Evolutionary conservation across 2,797 vertebrate species (phyloP), one percentile per base, ranked within the genome.

Genomic region (Gadopsis bispinosus): DNA sequence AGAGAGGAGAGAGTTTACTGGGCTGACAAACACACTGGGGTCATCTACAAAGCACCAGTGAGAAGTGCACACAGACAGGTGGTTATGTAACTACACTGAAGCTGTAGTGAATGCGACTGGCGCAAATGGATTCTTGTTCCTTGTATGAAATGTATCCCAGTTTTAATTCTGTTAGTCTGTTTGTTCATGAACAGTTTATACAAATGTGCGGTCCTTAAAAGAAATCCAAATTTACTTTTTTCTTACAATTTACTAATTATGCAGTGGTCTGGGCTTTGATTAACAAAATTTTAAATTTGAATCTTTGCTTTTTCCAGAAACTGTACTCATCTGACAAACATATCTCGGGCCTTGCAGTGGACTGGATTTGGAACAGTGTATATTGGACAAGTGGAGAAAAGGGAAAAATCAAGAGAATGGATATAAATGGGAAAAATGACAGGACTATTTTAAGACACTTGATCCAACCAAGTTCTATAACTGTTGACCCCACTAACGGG

Each of bases 291-390:
- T 33, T 5, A 2, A 2, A 53, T 45, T 29, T 19, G 0, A 35
- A 50, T 61, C 7, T 58, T 63, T 79, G 31, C 73, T 83, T 84
- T 89, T 84, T 89, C 9, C 93, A 99, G 98, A 97, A 91, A 89
- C 77, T 98, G 3, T 93, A 94, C 68, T 94, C 94, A 41, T 88
- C 94, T 81, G 95, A 95, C 80, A 96, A 95, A 95, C 95, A 95
- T 67, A 90, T 97, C 80, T 96, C 96, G 5, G 97, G 96, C 64
- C 95, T 99, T 78, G 95, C 96, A 80, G 94, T 99, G 88, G 96
- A 99, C 87, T 99, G 97, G 97, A 91, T 97, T 88, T 94, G 94
- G 86, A 95, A 95, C 79, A 79, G 87, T 12, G 79, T 98, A 45
- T 94, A 97, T 61, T 98, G 97, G 97, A 95, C 95, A 76, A 96